A percentile compares a stretch with the other conserved stretches of the same genome.
Conservation (phyloP, 2,888 invertebrate species). For the Fragum whitleyi region DNA sequence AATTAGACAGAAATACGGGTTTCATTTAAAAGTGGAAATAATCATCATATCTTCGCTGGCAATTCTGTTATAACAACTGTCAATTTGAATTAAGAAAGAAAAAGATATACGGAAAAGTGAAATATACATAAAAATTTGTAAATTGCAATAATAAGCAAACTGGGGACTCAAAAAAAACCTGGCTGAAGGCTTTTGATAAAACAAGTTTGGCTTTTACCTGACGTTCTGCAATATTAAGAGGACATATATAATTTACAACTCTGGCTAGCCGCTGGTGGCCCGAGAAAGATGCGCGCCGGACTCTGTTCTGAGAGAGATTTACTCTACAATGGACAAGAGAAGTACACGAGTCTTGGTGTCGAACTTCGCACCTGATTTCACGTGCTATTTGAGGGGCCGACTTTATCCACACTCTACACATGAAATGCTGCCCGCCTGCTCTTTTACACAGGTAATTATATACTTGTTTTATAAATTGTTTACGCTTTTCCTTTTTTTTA, state of each 20-base stretch:
- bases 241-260: not conserved
- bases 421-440: constrained; percentile 54
- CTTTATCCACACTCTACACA: constrained; percentile 48
- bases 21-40: no score
- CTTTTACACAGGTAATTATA: constrained; percentile 43
- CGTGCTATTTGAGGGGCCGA: constrained; percentile 51
- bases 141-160: no score
- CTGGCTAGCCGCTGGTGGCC: constrained; percentile 1
- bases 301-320: not conserved
- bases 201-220: no score
- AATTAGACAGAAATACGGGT: no score
- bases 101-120: no score
- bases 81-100: no score
- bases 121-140: no score
- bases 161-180: no score
- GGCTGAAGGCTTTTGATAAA: no score
- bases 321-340: constrained; percentile 11
- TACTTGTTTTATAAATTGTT: not conserved
- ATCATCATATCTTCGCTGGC: no score
- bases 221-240: not conserved
- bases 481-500: not conserved
- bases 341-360: constrained; percentile 10
- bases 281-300: not conserved
- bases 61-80: no score
- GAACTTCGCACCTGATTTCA: constrained; percentile 51